These are phyloP conservation scores for Ornithoptera alexandrae DNA, from an alignment of 2,888 invertebrate genomes.

Conservation along the genomic window DNA sequence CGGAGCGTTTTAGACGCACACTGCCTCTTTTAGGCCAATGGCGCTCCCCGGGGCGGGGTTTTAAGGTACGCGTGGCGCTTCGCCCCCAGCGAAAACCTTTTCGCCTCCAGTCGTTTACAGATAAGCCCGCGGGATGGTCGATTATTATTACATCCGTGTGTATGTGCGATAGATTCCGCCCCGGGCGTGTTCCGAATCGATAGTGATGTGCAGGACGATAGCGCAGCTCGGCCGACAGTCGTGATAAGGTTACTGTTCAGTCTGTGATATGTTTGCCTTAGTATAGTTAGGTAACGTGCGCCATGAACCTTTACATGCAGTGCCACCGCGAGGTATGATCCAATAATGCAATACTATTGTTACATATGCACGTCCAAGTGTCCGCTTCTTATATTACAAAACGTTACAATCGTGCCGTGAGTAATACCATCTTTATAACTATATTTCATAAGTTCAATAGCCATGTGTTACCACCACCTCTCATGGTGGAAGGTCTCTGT, in stretches of 20 bases:
- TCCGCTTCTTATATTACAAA: conserved; percentile 7
- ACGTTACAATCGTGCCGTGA: conserved; percentile 15
- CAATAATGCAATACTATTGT: conserved; percentile 22
- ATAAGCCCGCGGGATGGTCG: conserved; percentile 80
- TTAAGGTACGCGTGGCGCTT: conserved; percentile 70
- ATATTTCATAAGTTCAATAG: neutral
- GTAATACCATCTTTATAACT: conserved; percentile 26
- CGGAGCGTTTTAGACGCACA: conserved; percentile 54
- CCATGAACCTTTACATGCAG: conserved; percentile 78
- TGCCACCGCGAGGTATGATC: conserved; percentile 77
- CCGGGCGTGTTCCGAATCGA: conserved; percentile 65
- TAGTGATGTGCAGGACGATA: conserved; percentile 61
- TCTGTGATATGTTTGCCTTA: conserved; percentile 79
- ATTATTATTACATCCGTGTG: conserved; percentile 72
- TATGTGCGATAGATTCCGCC: conserved; percentile 71
- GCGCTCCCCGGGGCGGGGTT: conserved; percentile 74
- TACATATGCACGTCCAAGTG: conserved; percentile 12
- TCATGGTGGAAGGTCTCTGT: too few relatives aligned
- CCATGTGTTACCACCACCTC: too few relatives aligned
- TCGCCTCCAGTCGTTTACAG: conserved; percentile 80
- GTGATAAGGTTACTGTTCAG: conserved; percentile 59
- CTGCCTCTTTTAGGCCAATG: conserved; percentile 71
- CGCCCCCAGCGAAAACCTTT: conserved; percentile 79
- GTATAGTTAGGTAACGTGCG: conserved; percentile 58
- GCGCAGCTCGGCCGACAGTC: conserved; percentile 49